phyloP scores from a whole-genome alignment of 2,888 invertebrate genomes.

The Ellobium chinense region DNA sequence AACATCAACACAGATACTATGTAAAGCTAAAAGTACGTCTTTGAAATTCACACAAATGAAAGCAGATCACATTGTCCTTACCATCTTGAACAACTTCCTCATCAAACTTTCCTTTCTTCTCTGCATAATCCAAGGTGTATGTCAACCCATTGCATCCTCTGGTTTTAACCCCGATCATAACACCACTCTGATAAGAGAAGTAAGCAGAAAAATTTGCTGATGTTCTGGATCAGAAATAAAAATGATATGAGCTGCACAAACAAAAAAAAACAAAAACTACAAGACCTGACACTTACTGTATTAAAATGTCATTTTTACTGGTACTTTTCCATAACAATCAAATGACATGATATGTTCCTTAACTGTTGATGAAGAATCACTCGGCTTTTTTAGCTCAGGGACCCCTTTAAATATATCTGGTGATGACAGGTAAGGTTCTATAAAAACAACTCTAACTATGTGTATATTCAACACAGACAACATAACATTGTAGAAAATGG shows the following conservation, averaged over 20 bases:
- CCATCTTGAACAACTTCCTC: constrained; percentile 98
- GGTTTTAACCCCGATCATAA: constrained; percentile 97
- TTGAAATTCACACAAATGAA: too few relatives aligned
- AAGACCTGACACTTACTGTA: neutral
- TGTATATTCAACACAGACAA: too few relatives aligned
- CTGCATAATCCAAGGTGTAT: constrained; percentile 96
- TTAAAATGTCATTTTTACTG: neutral
- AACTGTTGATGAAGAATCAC: neutral
- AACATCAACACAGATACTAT: too few relatives aligned
- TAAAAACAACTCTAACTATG: too few relatives aligned
- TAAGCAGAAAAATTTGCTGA: neutral
- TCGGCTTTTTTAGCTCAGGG: neutral
- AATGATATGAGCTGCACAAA: too few relatives aligned
- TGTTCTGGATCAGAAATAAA: neutral
- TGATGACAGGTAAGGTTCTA: too few relatives aligned
- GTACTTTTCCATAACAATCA: neutral
- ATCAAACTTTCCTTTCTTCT: constrained; percentile 93
- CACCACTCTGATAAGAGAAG: constrained; percentile 82
- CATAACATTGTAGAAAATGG: too few relatives aligned
- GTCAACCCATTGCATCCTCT: constrained; percentile 99
- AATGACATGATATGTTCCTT: too few relatives aligned
- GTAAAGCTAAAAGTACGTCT: too few relatives aligned
- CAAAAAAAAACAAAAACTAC: neutral
- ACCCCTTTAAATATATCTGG: neutral
- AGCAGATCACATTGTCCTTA: constrained; percentile 55